Evolutionary conservation across 2,888 invertebrate species (phyloP).

Genomic region (Hydraecia micacea): DNA sequence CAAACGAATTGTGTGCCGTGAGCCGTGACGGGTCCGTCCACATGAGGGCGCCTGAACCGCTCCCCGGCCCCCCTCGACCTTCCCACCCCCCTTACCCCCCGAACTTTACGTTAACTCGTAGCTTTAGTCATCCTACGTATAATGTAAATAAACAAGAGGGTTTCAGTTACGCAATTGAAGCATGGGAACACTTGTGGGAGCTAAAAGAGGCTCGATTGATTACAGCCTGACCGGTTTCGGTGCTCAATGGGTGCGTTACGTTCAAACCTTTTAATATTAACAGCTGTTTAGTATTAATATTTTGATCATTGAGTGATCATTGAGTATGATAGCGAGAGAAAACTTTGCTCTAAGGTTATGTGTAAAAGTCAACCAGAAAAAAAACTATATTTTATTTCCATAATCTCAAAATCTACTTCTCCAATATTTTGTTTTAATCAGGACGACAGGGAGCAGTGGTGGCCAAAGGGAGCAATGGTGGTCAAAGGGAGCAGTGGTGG

Average conservation of each 20-base stretch:
- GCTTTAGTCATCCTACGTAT: slow-evolving; percentile 63
- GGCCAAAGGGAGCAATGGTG: no score
- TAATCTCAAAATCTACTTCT: neutral
- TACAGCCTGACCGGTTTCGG: slow-evolving; percentile 10
- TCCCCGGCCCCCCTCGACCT: slow-evolving; percentile 66
- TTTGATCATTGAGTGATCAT: no score
- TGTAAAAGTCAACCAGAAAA: neutral
- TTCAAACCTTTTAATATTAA: slow-evolving; percentile 1
- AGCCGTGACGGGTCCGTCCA: slow-evolving; percentile 85
- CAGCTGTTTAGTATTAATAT: neutral
- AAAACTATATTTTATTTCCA: neutral
- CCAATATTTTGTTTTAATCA: neutral
- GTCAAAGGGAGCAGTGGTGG: no score
- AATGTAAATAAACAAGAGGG: slow-evolving; percentile 65
- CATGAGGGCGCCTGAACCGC: slow-evolving; percentile 83
- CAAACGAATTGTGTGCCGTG: slow-evolving; percentile 89
- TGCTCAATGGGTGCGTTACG: slow-evolving; percentile 1
- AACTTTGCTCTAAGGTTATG: neutral
- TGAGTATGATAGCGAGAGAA: neutral
- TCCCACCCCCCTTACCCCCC: slow-evolving; percentile 57
- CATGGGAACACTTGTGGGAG: slow-evolving; percentile 33
- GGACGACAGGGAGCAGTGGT: no score
- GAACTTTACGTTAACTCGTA: slow-evolving; percentile 69
- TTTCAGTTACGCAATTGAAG: slow-evolving; percentile 55
- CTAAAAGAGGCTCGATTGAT: slow-evolving; percentile 27